A percentile compares a stretch with the other conserved stretches of the same genome.
Evolutionary conservation across 2,888 invertebrate species (phyloP).

Genomic region (Eupithecia pulchellata): DNA sequence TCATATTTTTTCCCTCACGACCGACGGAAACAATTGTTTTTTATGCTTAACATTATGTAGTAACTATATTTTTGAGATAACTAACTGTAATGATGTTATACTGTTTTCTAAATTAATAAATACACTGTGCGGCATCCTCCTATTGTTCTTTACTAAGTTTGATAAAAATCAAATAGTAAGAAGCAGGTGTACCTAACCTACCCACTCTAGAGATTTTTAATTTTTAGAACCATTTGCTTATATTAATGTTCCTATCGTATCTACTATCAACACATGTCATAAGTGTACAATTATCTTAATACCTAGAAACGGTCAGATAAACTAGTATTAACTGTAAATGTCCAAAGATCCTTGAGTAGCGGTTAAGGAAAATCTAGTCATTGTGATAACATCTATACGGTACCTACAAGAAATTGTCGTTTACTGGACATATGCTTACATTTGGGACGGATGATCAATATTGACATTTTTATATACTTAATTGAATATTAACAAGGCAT

Average conservation of each 20-base stretch:
- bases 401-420: neutral
- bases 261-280: neutral
- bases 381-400: neutral
- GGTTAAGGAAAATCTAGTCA: conserved; percentile 5
- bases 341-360: conserved; percentile 3
- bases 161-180: neutral
- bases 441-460: too few species aligned
- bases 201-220: neutral
- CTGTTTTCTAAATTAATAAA: too few species aligned
- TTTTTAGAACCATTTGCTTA: neutral
- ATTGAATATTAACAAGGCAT: too few species aligned
- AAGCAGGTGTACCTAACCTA: too few species aligned
- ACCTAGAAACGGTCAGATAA: neutral
- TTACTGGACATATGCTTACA: neutral
- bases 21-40: neutral
- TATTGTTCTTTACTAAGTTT: neutral
- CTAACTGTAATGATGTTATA: too few species aligned
- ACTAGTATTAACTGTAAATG: conserved; percentile 6
- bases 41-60: neutral
- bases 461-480: too few species aligned
- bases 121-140: too few species aligned
- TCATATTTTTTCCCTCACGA: neutral
- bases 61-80: too few species aligned
- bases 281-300: neutral
- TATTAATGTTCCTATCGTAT: neutral